Conservation (phyloP, 2,113 vertebrate species). For the Pituophis catenifer region DNA sequence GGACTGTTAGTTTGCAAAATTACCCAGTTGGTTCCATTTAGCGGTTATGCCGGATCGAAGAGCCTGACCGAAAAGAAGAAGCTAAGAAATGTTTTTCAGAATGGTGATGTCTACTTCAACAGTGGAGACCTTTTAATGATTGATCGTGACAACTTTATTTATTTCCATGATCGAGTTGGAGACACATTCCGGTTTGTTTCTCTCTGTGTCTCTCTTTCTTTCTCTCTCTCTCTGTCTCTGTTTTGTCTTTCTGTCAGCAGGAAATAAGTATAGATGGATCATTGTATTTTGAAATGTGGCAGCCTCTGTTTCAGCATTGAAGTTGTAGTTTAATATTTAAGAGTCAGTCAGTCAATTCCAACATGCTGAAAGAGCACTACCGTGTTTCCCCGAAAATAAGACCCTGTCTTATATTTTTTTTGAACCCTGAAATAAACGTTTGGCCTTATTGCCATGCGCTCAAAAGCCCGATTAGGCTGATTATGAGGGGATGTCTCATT, state of each 20-base stretch:
- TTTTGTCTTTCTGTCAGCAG: neutral
- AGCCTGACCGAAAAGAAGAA: constrained; percentile 81
- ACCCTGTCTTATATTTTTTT: too few species aligned
- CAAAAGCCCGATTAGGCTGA: too few species aligned
- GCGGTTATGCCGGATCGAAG: constrained; percentile 76
- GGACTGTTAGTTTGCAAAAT: constrained; percentile 84
- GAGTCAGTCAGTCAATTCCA: neutral
- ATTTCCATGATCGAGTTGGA: constrained; percentile 87
- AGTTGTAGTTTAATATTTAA: neutral
- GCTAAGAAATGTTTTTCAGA: constrained; percentile 78
- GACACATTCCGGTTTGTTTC: constrained; percentile 84
- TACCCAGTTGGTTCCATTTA: constrained; percentile 76
- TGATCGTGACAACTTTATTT: constrained; percentile 80
- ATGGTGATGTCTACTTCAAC: constrained; percentile 87
- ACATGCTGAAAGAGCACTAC: neutral
- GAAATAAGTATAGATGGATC: neutral
- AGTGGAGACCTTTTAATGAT: constrained; percentile 83
- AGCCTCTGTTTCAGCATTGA: neutral
- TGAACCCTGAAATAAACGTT: too few species aligned
- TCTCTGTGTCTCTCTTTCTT: neutral
- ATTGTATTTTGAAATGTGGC: neutral
- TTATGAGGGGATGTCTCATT: too few species aligned
- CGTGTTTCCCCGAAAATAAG: too few species aligned
- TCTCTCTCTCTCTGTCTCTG: neutral
- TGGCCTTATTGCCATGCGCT: too few species aligned